Evolutionary conservation across 2,888 invertebrate genomes (phyloP).

Genomic region (Hyposoter didymator): DNA sequence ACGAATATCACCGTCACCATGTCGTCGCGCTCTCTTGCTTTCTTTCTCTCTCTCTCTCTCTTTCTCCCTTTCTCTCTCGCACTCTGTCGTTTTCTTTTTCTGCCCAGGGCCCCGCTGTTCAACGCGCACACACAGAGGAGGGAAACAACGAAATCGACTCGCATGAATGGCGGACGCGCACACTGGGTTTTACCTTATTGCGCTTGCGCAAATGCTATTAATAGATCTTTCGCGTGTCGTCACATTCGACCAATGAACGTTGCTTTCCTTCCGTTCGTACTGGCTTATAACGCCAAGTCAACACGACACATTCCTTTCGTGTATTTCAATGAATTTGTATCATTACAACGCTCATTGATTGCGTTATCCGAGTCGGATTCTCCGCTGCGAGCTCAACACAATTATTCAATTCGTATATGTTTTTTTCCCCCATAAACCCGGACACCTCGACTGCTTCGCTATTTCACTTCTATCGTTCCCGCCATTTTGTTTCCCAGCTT

Average conservation of each 20-base stretch:
- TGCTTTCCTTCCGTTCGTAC: slow-evolving; percentile 46
- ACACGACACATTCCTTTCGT: not conserved
- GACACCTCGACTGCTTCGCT: not conserved
- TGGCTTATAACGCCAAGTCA: not conserved
- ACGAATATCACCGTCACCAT: slow-evolving; percentile 80
- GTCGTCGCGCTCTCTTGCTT: slow-evolving; percentile 72
- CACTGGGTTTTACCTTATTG: slow-evolving; percentile 65
- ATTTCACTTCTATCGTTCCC: not conserved
- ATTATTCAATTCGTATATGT: not conserved
- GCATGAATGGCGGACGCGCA: slow-evolving; percentile 82
- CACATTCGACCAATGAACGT: slow-evolving; percentile 76
- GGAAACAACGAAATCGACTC: slow-evolving; percentile 82
- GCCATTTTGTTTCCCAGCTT: not conserved
- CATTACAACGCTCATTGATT: not conserved
- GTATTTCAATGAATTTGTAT: not conserved
- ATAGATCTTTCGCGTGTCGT: slow-evolving; percentile 78
- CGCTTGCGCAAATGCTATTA: slow-evolving; percentile 79
- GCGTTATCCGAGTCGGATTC: slow-evolving; percentile 2
- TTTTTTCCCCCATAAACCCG: not conserved
- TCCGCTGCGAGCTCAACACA: not conserved
- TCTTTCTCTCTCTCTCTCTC: slow-evolving; percentile 26
- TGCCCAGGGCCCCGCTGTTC: slow-evolving; percentile 46
- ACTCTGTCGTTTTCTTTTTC: slow-evolving; percentile 44
- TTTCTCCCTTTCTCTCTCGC: not conserved
- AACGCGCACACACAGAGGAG: slow-evolving; percentile 72